Percentiles rank a stretch among this genome's conserved stretches.
These are phyloP conservation scores for Kobus ellipsiprymnus DNA, from an alignment of 2,113 vertebrate genomes.

Conservation along the genomic window DNA sequence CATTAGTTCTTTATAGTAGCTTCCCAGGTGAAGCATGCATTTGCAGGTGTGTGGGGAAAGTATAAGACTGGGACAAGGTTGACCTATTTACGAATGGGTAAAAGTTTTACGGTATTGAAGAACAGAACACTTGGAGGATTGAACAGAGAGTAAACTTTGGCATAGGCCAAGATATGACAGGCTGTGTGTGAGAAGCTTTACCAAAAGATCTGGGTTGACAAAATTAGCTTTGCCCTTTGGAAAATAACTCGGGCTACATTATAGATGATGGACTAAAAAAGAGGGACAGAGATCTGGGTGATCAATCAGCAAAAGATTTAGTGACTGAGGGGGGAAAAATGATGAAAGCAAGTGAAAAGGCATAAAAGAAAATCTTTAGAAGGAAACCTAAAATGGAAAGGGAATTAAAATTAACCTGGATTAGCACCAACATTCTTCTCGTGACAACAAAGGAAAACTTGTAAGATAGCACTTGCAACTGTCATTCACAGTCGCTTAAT, in stretches of 20 bases:
- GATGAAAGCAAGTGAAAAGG: background rate
- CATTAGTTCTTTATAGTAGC: too few relatives aligned
- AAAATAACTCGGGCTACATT: background rate
- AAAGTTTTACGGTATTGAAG: background rate
- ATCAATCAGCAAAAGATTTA: background rate
- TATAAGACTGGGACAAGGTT: background rate
- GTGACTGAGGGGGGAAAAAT: background rate
- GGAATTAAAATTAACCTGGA: background rate
- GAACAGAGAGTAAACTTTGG: background rate
- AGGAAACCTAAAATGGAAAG: background rate
- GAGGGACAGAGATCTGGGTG: background rate
- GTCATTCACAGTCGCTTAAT: background rate
- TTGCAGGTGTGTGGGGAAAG: background rate
- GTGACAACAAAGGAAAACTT: background rate
- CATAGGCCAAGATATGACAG: background rate
- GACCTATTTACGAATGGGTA: background rate
- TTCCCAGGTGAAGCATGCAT: background rate
- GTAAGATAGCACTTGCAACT: background rate
- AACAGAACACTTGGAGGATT: background rate
- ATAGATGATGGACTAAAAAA: background rate
- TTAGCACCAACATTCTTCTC: background rate
- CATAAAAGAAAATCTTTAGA: background rate
- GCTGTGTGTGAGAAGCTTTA: background rate
- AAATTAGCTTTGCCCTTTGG: background rate
- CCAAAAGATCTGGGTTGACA: background rate